Percentiles rank a stretch among this genome's conserved stretches.
Conservation (phyloP, 2,797 vertebrate species). For the Australoheros facetus region DNA sequence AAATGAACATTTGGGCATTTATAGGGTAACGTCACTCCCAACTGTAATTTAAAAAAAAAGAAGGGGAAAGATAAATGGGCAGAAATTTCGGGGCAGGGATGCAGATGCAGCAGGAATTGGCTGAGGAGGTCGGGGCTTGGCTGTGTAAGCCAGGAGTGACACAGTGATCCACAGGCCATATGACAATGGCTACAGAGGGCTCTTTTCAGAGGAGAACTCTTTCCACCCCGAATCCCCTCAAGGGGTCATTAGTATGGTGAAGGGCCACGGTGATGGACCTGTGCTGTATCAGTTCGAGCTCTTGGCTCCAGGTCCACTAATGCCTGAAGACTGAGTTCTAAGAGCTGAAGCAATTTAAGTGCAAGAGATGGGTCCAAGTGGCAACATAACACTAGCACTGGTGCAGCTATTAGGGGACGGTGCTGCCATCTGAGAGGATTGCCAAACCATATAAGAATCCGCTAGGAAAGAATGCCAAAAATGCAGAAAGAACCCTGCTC, state of each 20-base stretch:
- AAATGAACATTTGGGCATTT: background rate
- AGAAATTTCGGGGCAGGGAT: no score
- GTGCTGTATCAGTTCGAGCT: background rate
- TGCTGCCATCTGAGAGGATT: background rate
- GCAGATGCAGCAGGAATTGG: background rate
- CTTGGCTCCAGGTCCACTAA: background rate
- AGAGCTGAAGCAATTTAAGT: background rate
- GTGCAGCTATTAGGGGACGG: background rate
- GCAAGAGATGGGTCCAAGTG: background rate
- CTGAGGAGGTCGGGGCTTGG: background rate
- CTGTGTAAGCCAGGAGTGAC: background rate
- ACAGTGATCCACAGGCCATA: background rate
- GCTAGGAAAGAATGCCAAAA: background rate
- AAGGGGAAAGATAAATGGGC: no score
- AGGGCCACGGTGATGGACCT: background rate
- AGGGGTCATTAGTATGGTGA: background rate
- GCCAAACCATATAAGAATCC: background rate
- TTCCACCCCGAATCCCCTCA: background rate
- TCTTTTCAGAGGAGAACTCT: no score
- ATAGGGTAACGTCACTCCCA: background rate
- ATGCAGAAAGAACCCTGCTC: conserved; percentile 27
- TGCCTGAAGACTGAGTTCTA: background rate
- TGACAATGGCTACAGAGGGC: background rate
- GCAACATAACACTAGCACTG: background rate
- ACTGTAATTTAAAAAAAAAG: background rate